These are phyloP conservation scores for Bungarus multicinctus DNA, from an alignment of 2,113 vertebrate genomes.

Conservation along the genomic window DNA sequence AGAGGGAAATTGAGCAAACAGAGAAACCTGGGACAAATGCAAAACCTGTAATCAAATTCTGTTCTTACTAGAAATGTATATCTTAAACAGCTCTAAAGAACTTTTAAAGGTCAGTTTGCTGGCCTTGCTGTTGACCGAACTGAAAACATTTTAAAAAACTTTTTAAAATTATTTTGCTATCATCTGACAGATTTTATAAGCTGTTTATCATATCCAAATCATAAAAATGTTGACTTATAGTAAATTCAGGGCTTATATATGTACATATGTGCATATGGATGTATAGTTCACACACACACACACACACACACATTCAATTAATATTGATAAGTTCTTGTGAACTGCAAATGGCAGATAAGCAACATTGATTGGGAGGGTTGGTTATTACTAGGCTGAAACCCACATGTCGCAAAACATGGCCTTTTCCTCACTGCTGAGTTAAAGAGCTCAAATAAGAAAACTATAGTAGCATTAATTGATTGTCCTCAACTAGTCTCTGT, in stretches of 20 bases:
- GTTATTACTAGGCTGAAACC: not conserved
- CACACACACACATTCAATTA: not conserved
- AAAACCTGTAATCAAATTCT: not conserved
- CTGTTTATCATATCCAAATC: not conserved
- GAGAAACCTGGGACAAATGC: not conserved
- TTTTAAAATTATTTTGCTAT: not conserved
- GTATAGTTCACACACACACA: not conserved
- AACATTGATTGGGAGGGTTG: not conserved
- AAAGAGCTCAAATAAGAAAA: not conserved
- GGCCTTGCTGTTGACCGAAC: not conserved
- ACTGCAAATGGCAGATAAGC: not conserved
- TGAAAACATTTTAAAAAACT: not conserved
- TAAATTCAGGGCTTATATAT: not conserved
- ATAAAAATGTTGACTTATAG: not conserved
- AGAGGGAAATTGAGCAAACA: not conserved
- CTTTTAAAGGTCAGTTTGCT: not conserved
- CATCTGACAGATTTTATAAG: not conserved
- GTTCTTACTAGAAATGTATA: not conserved
- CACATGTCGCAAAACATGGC: not conserved
- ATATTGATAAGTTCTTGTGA: not conserved
- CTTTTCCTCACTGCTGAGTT: not conserved
- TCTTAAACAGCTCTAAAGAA: not conserved
- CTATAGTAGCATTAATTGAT: not conserved
- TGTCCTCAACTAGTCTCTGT: not conserved
- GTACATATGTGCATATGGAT: not conserved